Evolutionary conservation across 1,140 invertebrate species (phyloP), one percentile per base, ranked within the genome.

Genomic region (Diplogasteroides magnus): DNA sequence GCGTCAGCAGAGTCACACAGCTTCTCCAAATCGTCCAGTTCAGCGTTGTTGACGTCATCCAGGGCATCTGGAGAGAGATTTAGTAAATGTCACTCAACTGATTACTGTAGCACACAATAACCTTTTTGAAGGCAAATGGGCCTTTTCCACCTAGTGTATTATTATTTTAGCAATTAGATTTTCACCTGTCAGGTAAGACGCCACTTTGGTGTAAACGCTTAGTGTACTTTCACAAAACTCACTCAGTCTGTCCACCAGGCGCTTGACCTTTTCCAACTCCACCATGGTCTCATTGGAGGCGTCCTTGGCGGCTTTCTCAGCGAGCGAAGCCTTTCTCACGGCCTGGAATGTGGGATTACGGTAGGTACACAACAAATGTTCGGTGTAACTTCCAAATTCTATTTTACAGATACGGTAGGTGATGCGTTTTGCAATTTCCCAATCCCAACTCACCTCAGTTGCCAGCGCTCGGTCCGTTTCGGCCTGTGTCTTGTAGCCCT

Each of bases 31-130:
- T 77, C 74, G 29, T 71, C 73, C 55, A 81, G 65, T 62, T 81
- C 82, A 28, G 75, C 72, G 27, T 81, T 80, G 64, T 81, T 72
- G 6, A 81, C 79, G 29, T 82, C 71, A 61, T 82, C 81, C 26
- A 81, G 61, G n/a, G 79, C 81, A 64, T 82, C 78, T 80, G 57
- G 56, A 78, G 64, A 65, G n/a, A 31, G 25, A 67, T 6, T 48
- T 27, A 1, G 31, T 69, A n/a, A n/a, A 57, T 13, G 19, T 13
- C 19, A 67, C 19, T 11, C 57, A 63, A 3, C 6, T 28, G 15
- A 14, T 11, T 64, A 3, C 19, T 23, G 23, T 26, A 29, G 14
- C 23, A 67, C 11, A 62, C 15, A 67, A 48, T 31, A 37, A 56
- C 1, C 75, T 56, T 23, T 74, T 63, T 14, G 76, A 68, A 57